Conservation (phyloP, 1,140 invertebrate species). For the Atta cephalotes region DNA sequence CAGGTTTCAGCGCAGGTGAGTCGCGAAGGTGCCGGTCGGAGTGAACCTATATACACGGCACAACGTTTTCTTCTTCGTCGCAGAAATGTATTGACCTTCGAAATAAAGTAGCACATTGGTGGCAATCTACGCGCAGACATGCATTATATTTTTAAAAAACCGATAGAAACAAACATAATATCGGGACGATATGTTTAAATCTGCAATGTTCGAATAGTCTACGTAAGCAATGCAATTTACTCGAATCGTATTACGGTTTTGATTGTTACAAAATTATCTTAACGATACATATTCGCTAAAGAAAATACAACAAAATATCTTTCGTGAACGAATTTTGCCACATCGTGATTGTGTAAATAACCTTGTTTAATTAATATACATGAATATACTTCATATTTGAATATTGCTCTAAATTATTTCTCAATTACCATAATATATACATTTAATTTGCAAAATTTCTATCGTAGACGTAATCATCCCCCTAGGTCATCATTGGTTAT, state of each 20-base stretch:
- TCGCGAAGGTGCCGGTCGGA: slow-evolving; percentile 76
- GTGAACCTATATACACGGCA: slow-evolving; percentile 70
- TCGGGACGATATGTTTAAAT: background rate
- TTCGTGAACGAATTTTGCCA: background rate
- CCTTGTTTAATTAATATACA: background rate
- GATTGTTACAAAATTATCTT: background rate
- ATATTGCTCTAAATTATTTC: background rate
- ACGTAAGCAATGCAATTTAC: too few species aligned
- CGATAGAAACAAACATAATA: background rate
- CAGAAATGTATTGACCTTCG: slow-evolving; percentile 78
- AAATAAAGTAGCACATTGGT: slow-evolving; percentile 32
- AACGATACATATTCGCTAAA: background rate
- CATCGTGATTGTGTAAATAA: background rate
- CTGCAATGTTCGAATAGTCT: background rate
- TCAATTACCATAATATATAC: background rate
- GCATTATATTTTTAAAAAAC: background rate
- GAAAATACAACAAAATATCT: background rate
- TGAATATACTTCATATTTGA: background rate
- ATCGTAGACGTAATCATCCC: background rate
- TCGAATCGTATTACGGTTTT: too few species aligned
- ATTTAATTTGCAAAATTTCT: background rate
- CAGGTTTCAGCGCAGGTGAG: slow-evolving; percentile 84
- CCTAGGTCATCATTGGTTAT: background rate
- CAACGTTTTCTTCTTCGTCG: slow-evolving; percentile 71
- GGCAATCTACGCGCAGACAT: slow-evolving; percentile 44